Conservation (phyloP, 2,888 invertebrate species). For the Parnassius mnemosyne region DNA sequence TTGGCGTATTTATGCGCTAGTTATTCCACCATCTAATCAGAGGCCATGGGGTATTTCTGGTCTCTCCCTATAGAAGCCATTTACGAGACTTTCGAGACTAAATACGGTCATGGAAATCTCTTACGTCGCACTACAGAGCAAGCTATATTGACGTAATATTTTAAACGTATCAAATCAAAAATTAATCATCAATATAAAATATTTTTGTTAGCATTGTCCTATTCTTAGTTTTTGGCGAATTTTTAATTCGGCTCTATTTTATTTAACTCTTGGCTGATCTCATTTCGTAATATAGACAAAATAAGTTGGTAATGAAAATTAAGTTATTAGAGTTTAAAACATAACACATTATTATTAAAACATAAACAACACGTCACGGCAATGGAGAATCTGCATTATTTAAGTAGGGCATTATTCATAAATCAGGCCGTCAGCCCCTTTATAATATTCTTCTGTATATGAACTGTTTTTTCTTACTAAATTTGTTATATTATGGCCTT, state of each 20-base stretch:
- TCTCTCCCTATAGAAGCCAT: no score
- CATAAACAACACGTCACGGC: neutral
- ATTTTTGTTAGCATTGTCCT: no score
- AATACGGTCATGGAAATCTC: no score
- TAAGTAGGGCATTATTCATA: slow-evolving; percentile 1
- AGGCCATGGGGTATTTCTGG: no score
- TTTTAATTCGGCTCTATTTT: neutral
- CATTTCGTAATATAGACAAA: slow-evolving; percentile 22
- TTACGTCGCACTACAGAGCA: no score
- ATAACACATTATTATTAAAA: slow-evolving; percentile 15
- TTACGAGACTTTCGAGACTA: no score
- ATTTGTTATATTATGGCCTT: slow-evolving; percentile 54
- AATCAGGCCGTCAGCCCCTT: slow-evolving; percentile 19
- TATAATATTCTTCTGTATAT: neutral
- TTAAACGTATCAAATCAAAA: no score
- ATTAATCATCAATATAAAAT: no score
- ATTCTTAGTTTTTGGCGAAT: no score
- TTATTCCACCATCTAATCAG: no score
- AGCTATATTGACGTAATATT: no score
- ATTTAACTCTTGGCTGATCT: slow-evolving; percentile 22
- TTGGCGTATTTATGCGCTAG: no score
- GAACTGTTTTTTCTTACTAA: neutral
- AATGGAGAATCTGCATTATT: neutral
- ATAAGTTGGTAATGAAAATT: slow-evolving; percentile 17
- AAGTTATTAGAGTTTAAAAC: slow-evolving; percentile 15